Conservation (phyloP, 2,797 vertebrate genomes). For the Dermochelys coriacea region DNA sequence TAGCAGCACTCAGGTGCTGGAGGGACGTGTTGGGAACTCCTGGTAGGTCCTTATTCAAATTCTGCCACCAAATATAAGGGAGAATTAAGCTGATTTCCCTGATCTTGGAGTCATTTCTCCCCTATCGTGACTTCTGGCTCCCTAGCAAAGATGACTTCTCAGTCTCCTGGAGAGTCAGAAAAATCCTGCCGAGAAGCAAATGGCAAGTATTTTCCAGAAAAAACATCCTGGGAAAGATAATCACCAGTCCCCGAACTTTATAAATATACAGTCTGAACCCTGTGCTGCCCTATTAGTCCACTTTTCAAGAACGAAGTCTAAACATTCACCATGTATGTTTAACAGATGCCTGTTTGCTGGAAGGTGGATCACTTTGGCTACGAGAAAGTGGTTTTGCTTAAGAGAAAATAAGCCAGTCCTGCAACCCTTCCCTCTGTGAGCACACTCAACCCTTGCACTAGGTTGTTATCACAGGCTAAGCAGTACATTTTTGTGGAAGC, state of each 20-base stretch:
- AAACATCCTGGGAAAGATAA: background rate
- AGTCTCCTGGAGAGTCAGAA: background rate
- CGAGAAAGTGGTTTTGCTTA: constrained; percentile 1
- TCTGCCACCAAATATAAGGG: background rate
- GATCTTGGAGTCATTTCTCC: background rate
- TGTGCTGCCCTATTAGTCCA: background rate
- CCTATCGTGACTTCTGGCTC: background rate
- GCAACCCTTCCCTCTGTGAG: constrained; percentile 21
- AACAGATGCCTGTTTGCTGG: background rate
- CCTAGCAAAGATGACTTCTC: background rate
- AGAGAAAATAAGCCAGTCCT: constrained; percentile 34
- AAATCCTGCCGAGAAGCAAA: background rate
- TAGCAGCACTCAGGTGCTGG: background rate
- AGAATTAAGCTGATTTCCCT: background rate
- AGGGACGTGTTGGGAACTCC: background rate
- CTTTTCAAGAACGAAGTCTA: background rate
- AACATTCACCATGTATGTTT: background rate
- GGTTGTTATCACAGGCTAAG: constrained; percentile 47
- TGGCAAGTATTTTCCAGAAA: background rate
- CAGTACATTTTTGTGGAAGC: background rate
- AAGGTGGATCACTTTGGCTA: background rate
- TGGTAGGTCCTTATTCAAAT: background rate
- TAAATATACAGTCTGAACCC: background rate
- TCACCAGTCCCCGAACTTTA: background rate
- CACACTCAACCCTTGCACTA: constrained; percentile 51